Evolutionary conservation across 2,888 invertebrate species (phyloP), one percentile per base, ranked within the genome.

Genomic region (Odiellus spinosus): DNA sequence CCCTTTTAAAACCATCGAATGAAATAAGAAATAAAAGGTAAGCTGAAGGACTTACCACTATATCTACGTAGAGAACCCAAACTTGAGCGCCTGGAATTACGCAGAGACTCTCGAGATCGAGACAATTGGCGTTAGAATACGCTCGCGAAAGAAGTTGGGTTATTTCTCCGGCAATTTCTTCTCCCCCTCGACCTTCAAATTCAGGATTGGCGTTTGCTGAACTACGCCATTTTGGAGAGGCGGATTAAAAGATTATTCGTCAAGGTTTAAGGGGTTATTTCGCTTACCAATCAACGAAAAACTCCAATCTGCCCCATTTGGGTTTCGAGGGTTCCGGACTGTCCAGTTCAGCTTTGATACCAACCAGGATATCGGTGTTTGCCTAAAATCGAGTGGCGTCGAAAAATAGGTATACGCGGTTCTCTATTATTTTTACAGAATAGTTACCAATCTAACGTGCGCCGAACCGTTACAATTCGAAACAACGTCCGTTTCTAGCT

Each of bases 141-240:
- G 90, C 82, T 51, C 78, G 72, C 41, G 77, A 70, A 58, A 96
- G 71, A 56, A 82, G 75, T 51, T 78, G 80, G 34, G 84, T 78
- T 55, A 96, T 79, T 61, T 82, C 84, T 52, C 76, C 76, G 0
- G 86, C 90, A 48, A 95, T 69, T 50, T 83, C 80, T 60, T 93
- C 91, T 2, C 96, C 96, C 21, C 93, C 93, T 61, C 90, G 73
- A 2, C 95, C 96, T 71, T 96, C 95, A 71, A 95, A 96, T 60
- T 82, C 84, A 3, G 93, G 91, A 2, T 90, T 83, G 2, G 95
- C 96, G 75, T 91, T 95, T 8, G 95, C 95, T 18, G 95, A 95
- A 67, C 91, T 90, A 57, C 26, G 52, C 48, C 18, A 48, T 40
- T 21, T 18, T 34, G 41, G 36, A 11, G 11, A 34, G 1, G 11